These are phyloP conservation scores for Arizona elegans DNA, from an alignment of 2,113 vertebrate species.

Conservation along the genomic window DNA sequence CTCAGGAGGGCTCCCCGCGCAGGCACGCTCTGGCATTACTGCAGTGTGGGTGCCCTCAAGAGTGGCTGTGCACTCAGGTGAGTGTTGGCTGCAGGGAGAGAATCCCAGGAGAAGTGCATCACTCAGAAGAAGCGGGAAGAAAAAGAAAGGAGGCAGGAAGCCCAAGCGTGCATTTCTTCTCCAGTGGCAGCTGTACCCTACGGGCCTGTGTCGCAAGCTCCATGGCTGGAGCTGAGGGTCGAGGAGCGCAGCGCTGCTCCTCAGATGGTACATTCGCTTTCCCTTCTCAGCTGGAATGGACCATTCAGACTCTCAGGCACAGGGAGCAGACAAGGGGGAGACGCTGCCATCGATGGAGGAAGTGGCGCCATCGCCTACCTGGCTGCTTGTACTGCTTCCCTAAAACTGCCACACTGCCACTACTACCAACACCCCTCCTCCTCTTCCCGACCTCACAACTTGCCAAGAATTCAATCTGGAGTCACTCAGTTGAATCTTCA, in stretches of 20 bases:
- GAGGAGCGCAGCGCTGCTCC: not conserved
- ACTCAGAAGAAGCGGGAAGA: too few species aligned
- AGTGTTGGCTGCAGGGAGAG: too few species aligned
- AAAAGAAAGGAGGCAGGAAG: too few species aligned
- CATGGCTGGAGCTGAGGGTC: not conserved
- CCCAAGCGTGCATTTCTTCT: too few species aligned
- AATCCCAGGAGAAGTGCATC: not conserved
- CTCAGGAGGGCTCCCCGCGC: not conserved
- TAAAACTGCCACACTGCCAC: not conserved
- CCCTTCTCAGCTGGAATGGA: constrained; percentile 3
- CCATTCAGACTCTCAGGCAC: not conserved
- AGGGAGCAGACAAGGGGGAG: not conserved
- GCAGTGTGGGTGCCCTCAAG: constrained; percentile 33
- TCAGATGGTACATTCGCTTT: not conserved
- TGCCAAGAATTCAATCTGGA: constrained; percentile 41
- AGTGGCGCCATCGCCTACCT: not conserved
- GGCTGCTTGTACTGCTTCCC: not conserved
- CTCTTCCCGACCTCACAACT: not conserved
- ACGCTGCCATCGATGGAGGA: not conserved
- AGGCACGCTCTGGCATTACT: constrained; percentile 26
- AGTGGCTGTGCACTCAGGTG: not conserved
- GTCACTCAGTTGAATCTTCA: not conserved
- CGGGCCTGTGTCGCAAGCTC: not conserved
- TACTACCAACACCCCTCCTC: too few species aligned
- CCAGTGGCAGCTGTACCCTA: not conserved